These are phyloP conservation scores for Drosophila gaucha DNA, from an alignment of 2,888 invertebrate genomes.

Conservation along the genomic window DNA sequence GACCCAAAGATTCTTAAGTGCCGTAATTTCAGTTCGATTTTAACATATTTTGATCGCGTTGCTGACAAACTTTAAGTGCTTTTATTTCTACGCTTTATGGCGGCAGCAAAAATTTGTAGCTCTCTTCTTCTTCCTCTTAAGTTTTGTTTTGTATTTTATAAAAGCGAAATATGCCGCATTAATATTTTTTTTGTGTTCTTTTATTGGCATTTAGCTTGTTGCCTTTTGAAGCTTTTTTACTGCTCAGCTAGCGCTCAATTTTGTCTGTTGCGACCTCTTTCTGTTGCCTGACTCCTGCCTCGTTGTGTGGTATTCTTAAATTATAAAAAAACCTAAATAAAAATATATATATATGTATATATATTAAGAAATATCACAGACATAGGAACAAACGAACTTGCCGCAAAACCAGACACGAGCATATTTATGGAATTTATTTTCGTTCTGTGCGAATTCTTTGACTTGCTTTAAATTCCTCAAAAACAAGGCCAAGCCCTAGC, in stretches of 20 bases:
- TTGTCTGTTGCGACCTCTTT: constrained; percentile 42
- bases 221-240: constrained; percentile 52
- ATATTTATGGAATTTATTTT: constrained; percentile 65
- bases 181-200: constrained; percentile 51
- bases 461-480: constrained; percentile 38
- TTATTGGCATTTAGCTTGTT: constrained; percentile 69
- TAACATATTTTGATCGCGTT: constrained; percentile 67
- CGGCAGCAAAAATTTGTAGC: constrained; percentile 34
- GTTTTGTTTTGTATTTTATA: constrained; percentile 29
- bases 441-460: constrained; percentile 32
- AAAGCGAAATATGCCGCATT: constrained; percentile 70
- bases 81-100: constrained; percentile 75
- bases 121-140: constrained; percentile 6
- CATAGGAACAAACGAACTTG: constrained; percentile 44
- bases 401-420: constrained; percentile 41
- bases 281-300: constrained; percentile 42
- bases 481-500: constrained; percentile 5
- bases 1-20: constrained; percentile 54
- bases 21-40: constrained; percentile 74
- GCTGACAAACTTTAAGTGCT: constrained; percentile 78
- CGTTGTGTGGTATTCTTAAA: constrained; percentile 65
- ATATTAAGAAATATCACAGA: constrained; percentile 46
- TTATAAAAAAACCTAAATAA: constrained; percentile 15
- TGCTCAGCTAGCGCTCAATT: constrained; percentile 38
- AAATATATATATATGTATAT: constrained; percentile 16